Base-by-base conservation (phyloP, 2,888 invertebrate genomes). In the Nomada fabriciana region DNA sequence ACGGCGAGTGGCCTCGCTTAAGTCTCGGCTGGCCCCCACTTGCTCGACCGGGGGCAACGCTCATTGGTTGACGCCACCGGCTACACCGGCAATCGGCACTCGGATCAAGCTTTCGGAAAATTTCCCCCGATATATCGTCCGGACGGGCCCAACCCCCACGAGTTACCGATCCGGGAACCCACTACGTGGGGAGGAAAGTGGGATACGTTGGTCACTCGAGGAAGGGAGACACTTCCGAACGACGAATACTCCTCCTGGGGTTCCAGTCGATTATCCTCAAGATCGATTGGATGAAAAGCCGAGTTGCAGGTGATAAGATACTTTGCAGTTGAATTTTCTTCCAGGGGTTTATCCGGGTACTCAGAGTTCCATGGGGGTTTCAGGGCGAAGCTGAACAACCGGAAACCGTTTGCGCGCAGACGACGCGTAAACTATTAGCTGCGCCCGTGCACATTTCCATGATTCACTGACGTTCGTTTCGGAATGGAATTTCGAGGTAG, bases 1-100 rank as follows among this genome's bases (percentile, higher is more conserved):
- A 91, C 92, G 91, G 93, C 93, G 93, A 93, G 93, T 93, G 93
- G 93, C 93, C 93, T 93, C 94, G 93, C 94, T 94, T 94, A 94
- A 94, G 93, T 93, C 93, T 93, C 88, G 89, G 87, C 90, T 90
- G 90, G 88, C 91, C 92, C 93, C 93, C 93, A 92, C 93, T 90
- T 88, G 86, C 80, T 43, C 84, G 82, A 84, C 82, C 85, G 82
- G 85, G 83, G 80, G 85, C 90, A 81, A 88, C 87, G 87, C 88
- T 88, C 90, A 93, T 93, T 93, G 93, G 93, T 88, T 86, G 89
- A 83, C 84, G 86, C 81, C 73, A 77, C 71, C 86, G 89, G 92
- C 89, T 91, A 89, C 90, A 92, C 85, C 90, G 89, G 91, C 89
- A 93, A 94, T 93, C 90, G 91, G 89, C 90, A 85, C 80, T 80